These are phyloP conservation scores for Meleagris gallopavo DNA, from an alignment of 2,113 vertebrate species.

Conservation along the genomic window DNA sequence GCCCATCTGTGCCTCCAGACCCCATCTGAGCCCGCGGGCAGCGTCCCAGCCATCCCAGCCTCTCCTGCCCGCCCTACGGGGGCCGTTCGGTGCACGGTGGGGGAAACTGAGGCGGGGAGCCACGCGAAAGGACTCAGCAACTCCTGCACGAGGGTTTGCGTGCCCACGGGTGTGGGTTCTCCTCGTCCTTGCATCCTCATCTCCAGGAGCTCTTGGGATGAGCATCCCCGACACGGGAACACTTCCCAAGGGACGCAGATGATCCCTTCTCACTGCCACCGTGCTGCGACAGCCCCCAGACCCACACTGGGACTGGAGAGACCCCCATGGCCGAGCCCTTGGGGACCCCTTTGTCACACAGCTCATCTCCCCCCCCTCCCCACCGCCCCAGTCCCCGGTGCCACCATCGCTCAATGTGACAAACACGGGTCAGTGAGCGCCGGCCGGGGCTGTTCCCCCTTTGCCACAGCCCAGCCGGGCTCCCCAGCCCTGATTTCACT, in stretches of 20 bases:
- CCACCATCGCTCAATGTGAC: slow-evolving; percentile 28
- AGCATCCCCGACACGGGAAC: background rate
- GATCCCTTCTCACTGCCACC: background rate
- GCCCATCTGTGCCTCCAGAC: background rate
- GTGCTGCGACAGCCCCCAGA: background rate
- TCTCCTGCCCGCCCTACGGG: rapidly evolving
- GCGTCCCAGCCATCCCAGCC: background rate
- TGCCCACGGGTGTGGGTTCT: background rate
- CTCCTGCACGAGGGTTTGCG: rapidly evolving
- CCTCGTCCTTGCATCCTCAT: background rate
- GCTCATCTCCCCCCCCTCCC: background rate
- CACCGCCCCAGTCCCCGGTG: background rate
- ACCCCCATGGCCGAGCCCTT: background rate
- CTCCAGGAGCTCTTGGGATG: background rate
- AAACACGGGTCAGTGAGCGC: slow-evolving; percentile 9
- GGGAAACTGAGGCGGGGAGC: background rate
- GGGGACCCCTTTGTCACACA: slow-evolving; percentile 51
- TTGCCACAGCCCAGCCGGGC: background rate
- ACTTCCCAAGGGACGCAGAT: rapidly evolving
- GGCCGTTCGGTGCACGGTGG: background rate
- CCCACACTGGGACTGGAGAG: background rate
- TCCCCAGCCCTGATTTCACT: slow-evolving; percentile 55
- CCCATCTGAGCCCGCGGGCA: background rate
- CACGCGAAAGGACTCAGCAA: rapidly evolving
- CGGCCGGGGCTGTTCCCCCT: background rate